Conservation (phyloP, 2,113 vertebrate genomes). For the Lichenostomus cassidix region DNA sequence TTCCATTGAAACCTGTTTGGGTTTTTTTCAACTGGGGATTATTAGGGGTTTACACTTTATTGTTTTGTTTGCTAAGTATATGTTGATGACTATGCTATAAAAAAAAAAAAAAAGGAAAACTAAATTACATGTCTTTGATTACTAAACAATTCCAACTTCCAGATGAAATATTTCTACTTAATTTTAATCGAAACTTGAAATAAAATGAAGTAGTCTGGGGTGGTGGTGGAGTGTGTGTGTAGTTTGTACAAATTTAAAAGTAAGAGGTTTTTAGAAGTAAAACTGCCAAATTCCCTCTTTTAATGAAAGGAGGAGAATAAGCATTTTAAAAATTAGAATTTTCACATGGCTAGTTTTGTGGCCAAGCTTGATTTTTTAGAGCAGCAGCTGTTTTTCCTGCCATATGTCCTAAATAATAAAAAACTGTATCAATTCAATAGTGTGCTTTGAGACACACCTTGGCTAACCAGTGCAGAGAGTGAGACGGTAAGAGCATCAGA, state of each 20-base stretch:
- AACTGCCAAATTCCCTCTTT: neutral
- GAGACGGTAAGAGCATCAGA: neutral
- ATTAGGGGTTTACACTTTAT: neutral
- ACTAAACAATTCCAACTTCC: neutral
- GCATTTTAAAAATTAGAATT: neutral
- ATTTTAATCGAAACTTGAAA: neutral
- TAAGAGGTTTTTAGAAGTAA: neutral
- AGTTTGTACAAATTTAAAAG: neutral
- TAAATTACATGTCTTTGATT: neutral
- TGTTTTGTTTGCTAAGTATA: neutral
- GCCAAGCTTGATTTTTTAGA: neutral
- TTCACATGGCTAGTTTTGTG: neutral
- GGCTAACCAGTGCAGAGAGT: neutral
- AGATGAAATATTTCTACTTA: neutral
- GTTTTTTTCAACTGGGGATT: neutral
- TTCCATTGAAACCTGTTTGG: neutral
- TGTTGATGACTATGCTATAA: neutral
- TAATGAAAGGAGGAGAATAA: neutral
- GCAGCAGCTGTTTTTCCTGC: neutral
- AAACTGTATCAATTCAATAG: neutral
- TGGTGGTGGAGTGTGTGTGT: accelerated
- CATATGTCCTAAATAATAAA: neutral
- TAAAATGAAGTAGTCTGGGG: neutral
- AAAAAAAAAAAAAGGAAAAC: neutral
- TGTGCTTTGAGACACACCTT: neutral